Conservation (phyloP, 2,888 invertebrate genomes). For the Scaptomyza parva region DNA sequence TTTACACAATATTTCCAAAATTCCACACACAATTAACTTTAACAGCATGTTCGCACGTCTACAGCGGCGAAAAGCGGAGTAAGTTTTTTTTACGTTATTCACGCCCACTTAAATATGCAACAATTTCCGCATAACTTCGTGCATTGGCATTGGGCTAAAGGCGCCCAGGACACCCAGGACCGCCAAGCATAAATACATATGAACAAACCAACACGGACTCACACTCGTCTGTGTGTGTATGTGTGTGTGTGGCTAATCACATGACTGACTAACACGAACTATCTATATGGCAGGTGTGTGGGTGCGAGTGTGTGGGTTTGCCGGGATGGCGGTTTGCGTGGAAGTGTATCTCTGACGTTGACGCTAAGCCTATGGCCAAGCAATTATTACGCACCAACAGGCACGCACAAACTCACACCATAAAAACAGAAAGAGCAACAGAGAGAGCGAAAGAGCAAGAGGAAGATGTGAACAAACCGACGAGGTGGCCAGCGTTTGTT, state of each 20-base stretch:
- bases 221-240: constrained; percentile 28
- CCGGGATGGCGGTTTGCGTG: constrained; percentile 20
- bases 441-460: neutral
- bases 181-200: neutral
- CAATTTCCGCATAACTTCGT: constrained; percentile 78
- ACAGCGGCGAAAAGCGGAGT: constrained; percentile 16
- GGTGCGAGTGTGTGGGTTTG: constrained; percentile 20
- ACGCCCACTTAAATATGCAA: constrained; percentile 78
- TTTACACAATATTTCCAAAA: neutral
- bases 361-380: constrained; percentile 64
- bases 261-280: constrained; percentile 64
- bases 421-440: constrained; percentile 8
- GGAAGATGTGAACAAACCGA: constrained; percentile 38
- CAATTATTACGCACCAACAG: constrained; percentile 76
- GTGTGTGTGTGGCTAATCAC: constrained; percentile 68
- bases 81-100: constrained; percentile 57
- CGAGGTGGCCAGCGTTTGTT: constrained; percentile 38
- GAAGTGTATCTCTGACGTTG: constrained; percentile 39
- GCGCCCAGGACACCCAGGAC: constrained; percentile 18
- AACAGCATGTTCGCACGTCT: constrained; percentile 10
- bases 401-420: constrained; percentile 33
- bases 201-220: constrained; percentile 9
- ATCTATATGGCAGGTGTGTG: constrained; percentile 49
- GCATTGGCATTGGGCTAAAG: constrained; percentile 27
- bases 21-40: constrained; percentile 20